Conservation (phyloP, 2,113 vertebrate species). For the Balaenoptera acutorostrata region DNA sequence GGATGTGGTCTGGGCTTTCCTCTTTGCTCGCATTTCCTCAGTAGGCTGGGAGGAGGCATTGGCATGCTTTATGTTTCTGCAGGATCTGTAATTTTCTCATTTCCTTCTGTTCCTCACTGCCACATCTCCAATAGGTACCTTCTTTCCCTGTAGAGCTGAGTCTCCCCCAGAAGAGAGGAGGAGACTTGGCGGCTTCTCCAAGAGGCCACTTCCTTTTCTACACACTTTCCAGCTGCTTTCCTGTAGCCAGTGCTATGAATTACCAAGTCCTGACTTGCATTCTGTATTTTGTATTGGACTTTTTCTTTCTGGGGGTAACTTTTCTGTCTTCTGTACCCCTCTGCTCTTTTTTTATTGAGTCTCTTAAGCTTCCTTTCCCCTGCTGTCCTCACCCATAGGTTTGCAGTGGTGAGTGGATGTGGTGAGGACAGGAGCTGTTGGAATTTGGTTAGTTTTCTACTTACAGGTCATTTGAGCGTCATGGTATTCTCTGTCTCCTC, state of each 20-base stretch:
- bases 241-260: neutral
- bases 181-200: neutral
- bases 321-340: neutral
- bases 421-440: neutral
- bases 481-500: neutral
- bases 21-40: neutral
- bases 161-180: neutral
- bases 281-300: neutral
- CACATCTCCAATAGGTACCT: neutral
- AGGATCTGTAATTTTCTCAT: neutral
- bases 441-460: neutral
- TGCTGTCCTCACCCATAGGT: neutral
- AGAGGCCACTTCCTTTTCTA: neutral
- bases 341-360: neutral
- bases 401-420: neutral
- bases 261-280: neutral
- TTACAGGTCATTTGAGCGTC: neutral
- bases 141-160: neutral
- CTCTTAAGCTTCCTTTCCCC: neutral
- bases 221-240: neutral
- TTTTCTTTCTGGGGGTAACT: neutral
- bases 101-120: neutral
- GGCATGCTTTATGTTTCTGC: neutral
- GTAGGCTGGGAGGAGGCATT: neutral
- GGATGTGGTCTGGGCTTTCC: neutral